Percentiles rank a stretch among this genome's conserved stretches.
These are phyloP conservation scores for Bubo blakistoni DNA, from an alignment of 2,113 vertebrate species.

Conservation along the genomic window DNA sequence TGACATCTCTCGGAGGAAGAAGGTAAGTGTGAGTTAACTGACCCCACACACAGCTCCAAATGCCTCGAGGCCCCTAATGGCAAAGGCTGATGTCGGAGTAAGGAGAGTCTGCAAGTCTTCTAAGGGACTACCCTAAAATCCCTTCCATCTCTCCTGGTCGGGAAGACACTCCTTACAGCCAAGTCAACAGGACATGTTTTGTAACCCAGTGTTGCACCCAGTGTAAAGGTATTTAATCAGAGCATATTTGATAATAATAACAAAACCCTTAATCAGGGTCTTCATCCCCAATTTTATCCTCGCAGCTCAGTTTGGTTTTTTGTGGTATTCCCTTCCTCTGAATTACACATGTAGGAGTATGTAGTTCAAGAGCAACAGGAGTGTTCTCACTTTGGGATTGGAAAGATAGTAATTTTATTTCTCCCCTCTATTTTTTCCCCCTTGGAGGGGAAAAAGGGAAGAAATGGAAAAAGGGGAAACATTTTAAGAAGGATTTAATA, in stretches of 20 bases:
- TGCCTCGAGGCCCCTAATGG: not conserved
- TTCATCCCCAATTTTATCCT: not conserved
- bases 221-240: not conserved
- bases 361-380: not conserved
- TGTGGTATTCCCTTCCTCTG: not conserved
- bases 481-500: not conserved
- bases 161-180: not conserved
- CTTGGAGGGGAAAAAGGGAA: not conserved
- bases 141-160: not conserved
- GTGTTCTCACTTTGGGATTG: not conserved
- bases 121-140: not conserved
- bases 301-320: not conserved
- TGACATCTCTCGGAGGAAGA: slow-evolving; percentile 47
- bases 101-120: not conserved
- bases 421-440: not conserved
- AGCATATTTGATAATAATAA: not conserved
- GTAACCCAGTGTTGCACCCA: fast-evolving
- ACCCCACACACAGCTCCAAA: slow-evolving; percentile 5
- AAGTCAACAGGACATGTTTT: not conserved
- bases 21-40: slow-evolving; percentile 45
- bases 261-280: not conserved
- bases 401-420: not conserved
- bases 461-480: not conserved
- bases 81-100: not conserved
- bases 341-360: not conserved